phyloP scores from a whole-genome alignment of 2,888 invertebrate species.

The Pammene fasciana region DNA sequence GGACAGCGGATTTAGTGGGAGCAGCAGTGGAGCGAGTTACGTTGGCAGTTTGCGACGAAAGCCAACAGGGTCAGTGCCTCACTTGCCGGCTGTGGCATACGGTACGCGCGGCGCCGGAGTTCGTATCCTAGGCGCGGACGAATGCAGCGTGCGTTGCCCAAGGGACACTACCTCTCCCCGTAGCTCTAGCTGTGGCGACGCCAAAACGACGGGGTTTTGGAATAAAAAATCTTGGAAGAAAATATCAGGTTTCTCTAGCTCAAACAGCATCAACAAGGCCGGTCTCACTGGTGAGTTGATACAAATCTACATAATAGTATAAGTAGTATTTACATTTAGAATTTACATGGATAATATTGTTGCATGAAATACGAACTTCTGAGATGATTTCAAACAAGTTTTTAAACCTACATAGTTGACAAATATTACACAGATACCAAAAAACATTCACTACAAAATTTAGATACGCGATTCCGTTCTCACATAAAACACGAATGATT shows the following conservation, averaged over 20 bases:
- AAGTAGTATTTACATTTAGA: too few species aligned
- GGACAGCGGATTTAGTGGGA: conserved; percentile 93
- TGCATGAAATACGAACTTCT: conserved; percentile 19
- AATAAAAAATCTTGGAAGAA: conserved; percentile 91
- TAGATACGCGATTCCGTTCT: conserved; percentile 63
- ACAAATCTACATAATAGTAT: not conserved
- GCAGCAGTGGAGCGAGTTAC: conserved; percentile 92
- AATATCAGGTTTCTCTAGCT: conserved; percentile 88
- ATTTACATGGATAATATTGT: not conserved
- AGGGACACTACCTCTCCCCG: conserved; percentile 72
- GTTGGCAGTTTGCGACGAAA: conserved; percentile 87
- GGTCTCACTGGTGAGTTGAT: conserved; percentile 85
- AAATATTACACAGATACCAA: conserved; percentile 58
- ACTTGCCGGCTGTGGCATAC: conserved; percentile 80
- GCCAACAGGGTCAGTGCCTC: conserved; percentile 78
- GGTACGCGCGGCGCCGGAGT: conserved; percentile 79
- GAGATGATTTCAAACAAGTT: not conserved
- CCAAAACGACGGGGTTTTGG: conserved; percentile 85
- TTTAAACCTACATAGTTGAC: conserved; percentile 44
- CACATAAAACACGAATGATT: conserved; percentile 71
- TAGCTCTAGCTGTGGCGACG: conserved; percentile 79
- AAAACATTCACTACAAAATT: conserved; percentile 54
- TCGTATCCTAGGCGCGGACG: conserved; percentile 75
- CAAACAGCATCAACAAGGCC: conserved; percentile 87
- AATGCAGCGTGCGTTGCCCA: conserved; percentile 70